A percentile compares a stretch with the other conserved stretches of the same genome.
These are phyloP conservation scores for Chloroceryle inda DNA, from an alignment of 2,797 vertebrate species.

Conservation along the genomic window DNA sequence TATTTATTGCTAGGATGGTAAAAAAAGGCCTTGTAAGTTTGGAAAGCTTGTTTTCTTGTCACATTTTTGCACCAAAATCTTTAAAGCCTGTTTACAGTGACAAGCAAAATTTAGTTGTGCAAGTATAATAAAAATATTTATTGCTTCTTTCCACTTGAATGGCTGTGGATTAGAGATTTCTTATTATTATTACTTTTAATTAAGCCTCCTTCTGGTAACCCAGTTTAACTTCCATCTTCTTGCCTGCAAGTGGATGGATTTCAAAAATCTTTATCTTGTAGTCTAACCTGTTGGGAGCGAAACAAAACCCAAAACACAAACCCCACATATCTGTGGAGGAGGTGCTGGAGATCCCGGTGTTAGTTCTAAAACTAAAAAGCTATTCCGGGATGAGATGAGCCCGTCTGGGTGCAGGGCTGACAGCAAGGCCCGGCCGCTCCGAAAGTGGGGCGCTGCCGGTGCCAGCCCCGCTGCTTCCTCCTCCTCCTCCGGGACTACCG, in stretches of 20 bases:
- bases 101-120: not conserved
- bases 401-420: not conserved
- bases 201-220: not conserved
- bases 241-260: not conserved
- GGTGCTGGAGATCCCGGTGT: too few species aligned
- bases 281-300: not conserved
- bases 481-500: constrained; percentile 66
- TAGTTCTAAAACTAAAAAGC: not conserved
- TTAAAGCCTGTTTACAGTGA: not conserved
- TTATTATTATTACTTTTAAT: not conserved
- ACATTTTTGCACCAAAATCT: not conserved
- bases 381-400: fast-evolving
- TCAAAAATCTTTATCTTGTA: not conserved
- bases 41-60: not conserved
- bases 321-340: fast-evolving
- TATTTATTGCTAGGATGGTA: not conserved
- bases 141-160: not conserved
- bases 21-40: not conserved
- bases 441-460: not conserved
- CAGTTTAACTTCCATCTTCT: not conserved
- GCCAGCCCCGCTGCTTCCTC: not conserved
- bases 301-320: not conserved
- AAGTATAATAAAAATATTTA: not conserved
- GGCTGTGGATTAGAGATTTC: not conserved
- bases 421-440: not conserved